Percentiles rank a stretch among this genome's conserved stretches.
phyloP scores from a whole-genome alignment of 2,888 invertebrate species.

The Mesorhabditis belari region DNA sequence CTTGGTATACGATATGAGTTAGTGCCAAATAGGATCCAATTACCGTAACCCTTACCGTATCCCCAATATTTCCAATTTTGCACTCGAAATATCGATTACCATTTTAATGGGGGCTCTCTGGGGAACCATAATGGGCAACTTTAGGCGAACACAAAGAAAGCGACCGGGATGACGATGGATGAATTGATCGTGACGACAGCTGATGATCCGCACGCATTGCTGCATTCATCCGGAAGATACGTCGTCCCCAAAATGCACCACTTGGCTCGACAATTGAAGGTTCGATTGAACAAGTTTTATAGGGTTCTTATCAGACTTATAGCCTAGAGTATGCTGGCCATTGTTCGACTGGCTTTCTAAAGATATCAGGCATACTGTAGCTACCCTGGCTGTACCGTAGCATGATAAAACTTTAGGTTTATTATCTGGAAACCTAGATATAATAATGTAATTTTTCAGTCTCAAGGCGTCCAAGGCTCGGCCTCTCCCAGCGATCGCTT shows the following conservation, averaged over 20 bases:
- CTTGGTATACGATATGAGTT: too few species aligned
- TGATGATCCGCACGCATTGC: conserved; percentile 55
- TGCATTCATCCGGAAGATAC: conserved; percentile 56
- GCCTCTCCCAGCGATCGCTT: conserved; percentile 54
- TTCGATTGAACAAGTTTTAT: too few species aligned
- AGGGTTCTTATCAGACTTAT: too few species aligned
- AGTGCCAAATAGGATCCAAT: too few species aligned
- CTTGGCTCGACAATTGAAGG: conserved; percentile 74
- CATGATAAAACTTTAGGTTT: neutral
- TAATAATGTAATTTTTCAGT: neutral
- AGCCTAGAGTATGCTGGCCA: too few species aligned
- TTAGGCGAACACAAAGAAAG: conserved; percentile 59
- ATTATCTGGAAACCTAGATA: neutral
- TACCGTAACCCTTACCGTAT: too few species aligned
- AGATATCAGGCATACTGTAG: neutral
- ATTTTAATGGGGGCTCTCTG: too few species aligned
- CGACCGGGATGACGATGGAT: conserved; percentile 84
- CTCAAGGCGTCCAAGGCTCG: neutral
- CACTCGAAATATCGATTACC: too few species aligned
- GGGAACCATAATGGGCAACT: too few species aligned
- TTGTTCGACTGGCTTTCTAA: conserved; percentile 57
- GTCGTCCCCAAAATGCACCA: conserved; percentile 60
- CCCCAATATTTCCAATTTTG: too few species aligned
- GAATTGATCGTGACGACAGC: conserved; percentile 52
- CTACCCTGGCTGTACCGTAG: too few species aligned